phyloP scores from a whole-genome alignment of 2,888 invertebrate genomes.

The Volucella inflata region DNA sequence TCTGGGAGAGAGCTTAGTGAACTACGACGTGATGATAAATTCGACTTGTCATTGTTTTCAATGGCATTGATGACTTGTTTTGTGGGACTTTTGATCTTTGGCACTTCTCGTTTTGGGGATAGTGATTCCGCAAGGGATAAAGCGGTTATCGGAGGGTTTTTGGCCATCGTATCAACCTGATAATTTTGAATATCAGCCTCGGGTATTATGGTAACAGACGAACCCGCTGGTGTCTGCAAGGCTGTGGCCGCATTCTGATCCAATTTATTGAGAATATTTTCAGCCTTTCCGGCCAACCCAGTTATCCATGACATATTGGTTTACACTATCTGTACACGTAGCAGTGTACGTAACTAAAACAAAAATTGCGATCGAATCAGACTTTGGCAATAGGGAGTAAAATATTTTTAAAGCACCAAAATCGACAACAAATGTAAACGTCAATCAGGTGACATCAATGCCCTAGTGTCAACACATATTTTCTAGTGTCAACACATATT shows the following conservation, averaged over 20 bases:
- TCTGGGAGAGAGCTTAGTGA: slow-evolving; percentile 75
- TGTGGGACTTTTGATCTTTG: slow-evolving; percentile 74
- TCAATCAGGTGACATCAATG: background rate
- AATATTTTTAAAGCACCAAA: background rate
- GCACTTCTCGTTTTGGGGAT: slow-evolving; percentile 77
- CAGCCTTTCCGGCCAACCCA: slow-evolving; percentile 90
- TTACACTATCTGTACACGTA: background rate
- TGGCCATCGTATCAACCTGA: slow-evolving; percentile 74
- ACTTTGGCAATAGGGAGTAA: background rate
- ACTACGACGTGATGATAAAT: slow-evolving; percentile 76
- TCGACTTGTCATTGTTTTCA: slow-evolving; percentile 34
- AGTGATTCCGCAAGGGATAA: slow-evolving; percentile 78
- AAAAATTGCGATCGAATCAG: background rate
- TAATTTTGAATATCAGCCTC: slow-evolving; percentile 8
- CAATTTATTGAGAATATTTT: slow-evolving; percentile 89
- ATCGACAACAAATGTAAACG: slow-evolving; percentile 19
- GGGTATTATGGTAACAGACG: background rate
- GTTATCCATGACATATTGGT: slow-evolving; percentile 89
- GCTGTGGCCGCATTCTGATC: slow-evolving; percentile 90
- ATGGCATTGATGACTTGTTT: slow-evolving; percentile 66
- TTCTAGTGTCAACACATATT: no score
- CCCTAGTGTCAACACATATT: no score
- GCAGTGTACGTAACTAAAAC: background rate
- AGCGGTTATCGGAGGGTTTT: slow-evolving; percentile 78
- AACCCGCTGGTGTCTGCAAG: slow-evolving; percentile 80